Conservation (phyloP, 2,888 invertebrate genomes). For the Drosophila helvetica region DNA sequence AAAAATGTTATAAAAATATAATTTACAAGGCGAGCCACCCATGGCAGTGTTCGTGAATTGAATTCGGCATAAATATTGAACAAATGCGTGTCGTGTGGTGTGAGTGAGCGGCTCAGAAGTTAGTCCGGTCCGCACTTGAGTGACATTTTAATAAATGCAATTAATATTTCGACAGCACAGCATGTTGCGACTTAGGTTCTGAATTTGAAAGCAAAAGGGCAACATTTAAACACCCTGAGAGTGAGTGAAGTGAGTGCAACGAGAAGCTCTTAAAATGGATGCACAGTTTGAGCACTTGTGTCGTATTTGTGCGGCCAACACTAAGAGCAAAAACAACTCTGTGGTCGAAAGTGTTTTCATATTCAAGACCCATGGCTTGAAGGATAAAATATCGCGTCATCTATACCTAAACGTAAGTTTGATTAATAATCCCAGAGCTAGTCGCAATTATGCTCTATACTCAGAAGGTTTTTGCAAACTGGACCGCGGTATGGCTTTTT, state of each 20-base stretch:
- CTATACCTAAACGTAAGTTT: slow-evolving; percentile 76
- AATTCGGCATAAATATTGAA: too few species aligned
- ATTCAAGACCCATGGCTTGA: slow-evolving; percentile 75
- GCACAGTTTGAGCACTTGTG: slow-evolving; percentile 79
- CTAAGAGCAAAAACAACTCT: slow-evolving; percentile 77
- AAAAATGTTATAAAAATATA: slow-evolving; percentile 51
- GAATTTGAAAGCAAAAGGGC: too few species aligned
- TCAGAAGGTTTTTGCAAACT: neutral
- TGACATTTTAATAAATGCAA: slow-evolving; percentile 22
- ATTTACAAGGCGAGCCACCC: slow-evolving; percentile 63
- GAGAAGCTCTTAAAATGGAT: slow-evolving; percentile 70
- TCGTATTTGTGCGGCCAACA: slow-evolving; percentile 81
- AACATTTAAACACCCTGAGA: neutral
- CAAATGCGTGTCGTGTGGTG: too few species aligned
- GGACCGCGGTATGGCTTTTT: neutral
- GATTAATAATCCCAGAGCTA: neutral
- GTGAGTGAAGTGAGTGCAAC: neutral
- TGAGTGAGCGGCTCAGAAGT: neutral
- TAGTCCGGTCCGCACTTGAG: slow-evolving; percentile 11
- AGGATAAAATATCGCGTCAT: slow-evolving; percentile 78
- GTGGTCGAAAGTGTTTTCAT: slow-evolving; percentile 81
- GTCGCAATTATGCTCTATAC: neutral
- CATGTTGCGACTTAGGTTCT: too few species aligned
- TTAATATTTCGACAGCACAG: neutral
- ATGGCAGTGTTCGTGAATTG: slow-evolving; percentile 24